These are phyloP conservation scores for Morone saxatilis DNA, from an alignment of 2,113 vertebrate species.

Conservation along the genomic window DNA sequence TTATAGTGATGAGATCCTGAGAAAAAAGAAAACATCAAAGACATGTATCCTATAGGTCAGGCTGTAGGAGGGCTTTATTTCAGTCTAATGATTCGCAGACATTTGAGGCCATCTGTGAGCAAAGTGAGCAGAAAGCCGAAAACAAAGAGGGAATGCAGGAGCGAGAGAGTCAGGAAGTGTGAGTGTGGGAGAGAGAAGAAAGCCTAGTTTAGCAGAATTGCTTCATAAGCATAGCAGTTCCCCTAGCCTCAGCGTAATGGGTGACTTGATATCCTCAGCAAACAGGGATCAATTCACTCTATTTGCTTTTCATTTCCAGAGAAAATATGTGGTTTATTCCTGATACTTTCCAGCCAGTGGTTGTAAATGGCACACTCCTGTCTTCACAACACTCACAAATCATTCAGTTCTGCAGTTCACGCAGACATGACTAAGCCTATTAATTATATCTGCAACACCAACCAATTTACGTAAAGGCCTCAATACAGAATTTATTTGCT, in stretches of 20 bases:
- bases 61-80: constrained; percentile 11
- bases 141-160: not conserved
- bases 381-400: not conserved
- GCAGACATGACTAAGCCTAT: constrained; percentile 27
- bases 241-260: constrained; percentile 13
- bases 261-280: constrained; percentile 40
- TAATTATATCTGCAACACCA: constrained; percentile 43
- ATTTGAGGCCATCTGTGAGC: not conserved
- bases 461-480: constrained; percentile 18
- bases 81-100: not conserved
- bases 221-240: constrained; percentile 23
- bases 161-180: not conserved
- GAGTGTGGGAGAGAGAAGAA: constrained; percentile 7
- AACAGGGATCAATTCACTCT: constrained; percentile 43
- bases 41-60: not conserved
- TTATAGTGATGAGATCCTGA: constrained; percentile 1
- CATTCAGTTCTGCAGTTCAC: constrained; percentile 17
- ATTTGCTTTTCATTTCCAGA: constrained; percentile 45
- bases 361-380: constrained; percentile 5
- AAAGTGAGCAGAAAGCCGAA: constrained; percentile 1
- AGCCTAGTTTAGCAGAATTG: not conserved
- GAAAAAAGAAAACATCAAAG: not conserved
- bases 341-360: not conserved
- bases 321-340: constrained; percentile 30
- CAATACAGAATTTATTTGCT: constrained; percentile 26